Evolutionary conservation across 1,140 invertebrate genomes (phyloP).

Genomic region (Cotesia chilonis): DNA sequence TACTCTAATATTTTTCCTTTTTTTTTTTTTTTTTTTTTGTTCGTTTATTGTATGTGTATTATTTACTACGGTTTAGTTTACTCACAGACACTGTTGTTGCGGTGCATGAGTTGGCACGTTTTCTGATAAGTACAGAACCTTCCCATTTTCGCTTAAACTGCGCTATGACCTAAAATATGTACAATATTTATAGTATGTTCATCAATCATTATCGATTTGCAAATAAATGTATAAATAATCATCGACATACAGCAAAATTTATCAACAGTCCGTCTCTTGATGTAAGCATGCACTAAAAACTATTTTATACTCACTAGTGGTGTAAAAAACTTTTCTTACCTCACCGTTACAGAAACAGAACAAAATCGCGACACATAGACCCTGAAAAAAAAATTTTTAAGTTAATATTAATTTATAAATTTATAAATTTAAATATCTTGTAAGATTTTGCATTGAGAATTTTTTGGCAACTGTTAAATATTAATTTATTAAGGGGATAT

Average conservation of each 20-base stretch:
- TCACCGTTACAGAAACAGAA: constrained; percentile 97
- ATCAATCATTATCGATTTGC: not conserved
- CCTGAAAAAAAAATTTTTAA: constrained; percentile 70
- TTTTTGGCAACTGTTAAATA: no score
- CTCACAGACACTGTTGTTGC: constrained; percentile 86
- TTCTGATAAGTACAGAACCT: constrained; percentile 73
- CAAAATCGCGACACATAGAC: constrained; percentile 87
- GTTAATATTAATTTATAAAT: not conserved
- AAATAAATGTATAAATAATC: no score
- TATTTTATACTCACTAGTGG: not conserved
- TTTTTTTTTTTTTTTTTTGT: not conserved
- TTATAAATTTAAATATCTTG: no score
- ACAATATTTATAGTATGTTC: constrained; percentile 2
- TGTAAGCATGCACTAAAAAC: not conserved
- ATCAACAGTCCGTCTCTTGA: not conserved
- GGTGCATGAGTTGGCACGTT: constrained; percentile 81
- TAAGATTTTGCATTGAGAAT: no score
- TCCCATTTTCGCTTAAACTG: constrained; percentile 83
- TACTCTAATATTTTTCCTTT: not conserved
- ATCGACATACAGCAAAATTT: not conserved
- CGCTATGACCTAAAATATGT: constrained; percentile 71
- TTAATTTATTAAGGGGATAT: no score
- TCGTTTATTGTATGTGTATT: constrained; percentile 27
- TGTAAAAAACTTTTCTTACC: constrained; percentile 66
- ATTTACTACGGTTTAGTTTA: constrained; percentile 42